Evolutionary conservation across 2,888 invertebrate species (phyloP), one percentile per base, ranked within the genome.

Genomic region (Agriopis marginaria): DNA sequence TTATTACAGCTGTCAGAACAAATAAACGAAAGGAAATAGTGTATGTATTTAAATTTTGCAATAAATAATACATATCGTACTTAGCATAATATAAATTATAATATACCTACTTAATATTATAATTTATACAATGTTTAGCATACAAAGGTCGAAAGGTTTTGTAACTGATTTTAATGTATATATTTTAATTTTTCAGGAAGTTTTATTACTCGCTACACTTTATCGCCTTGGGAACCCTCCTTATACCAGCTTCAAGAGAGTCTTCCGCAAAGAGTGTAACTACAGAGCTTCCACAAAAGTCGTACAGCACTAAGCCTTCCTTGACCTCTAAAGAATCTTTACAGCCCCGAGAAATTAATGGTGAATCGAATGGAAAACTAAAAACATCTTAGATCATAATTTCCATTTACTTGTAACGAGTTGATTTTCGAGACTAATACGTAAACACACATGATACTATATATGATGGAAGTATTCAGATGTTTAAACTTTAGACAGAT

Each of bases 171-270:
- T 32, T 32, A 32, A 32, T 32, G 32, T 32, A 32, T 32, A 17
- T 17, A 17, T 50, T 61, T 63, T 71, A 51, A 65, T 67, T 42
- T 93, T 93, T 79, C 90, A 96, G 96, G 83, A 95, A 93, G 91
- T 93, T 95, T 75, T 95, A 91, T 85, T 94, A 94, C 79, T 94
- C 94, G 0, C 84, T 94, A 10, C 94, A 94, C 74, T 93, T 94
- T 74, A 89, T 94, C 45, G 94, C 94, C 0, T 72, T 94, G 65
- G 94, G 94, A 51, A 91, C 94, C 0, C 75, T 94, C 74, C 81
- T 94, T 17, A 79, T 94, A 59, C 94, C 94, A 3, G 82, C 63
- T 64, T 72, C 77, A 0, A 81, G 72, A 64, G 73, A 14, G 88
- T 54, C 74, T 80, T 77, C 73, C 84, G n/a, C 45, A n/a, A 23